Percentiles rank a stretch among this genome's conserved stretches.
These are phyloP conservation scores for Erythrocercus mccallii DNA, from an alignment of 2,113 vertebrate genomes.

Conservation along the genomic window DNA sequence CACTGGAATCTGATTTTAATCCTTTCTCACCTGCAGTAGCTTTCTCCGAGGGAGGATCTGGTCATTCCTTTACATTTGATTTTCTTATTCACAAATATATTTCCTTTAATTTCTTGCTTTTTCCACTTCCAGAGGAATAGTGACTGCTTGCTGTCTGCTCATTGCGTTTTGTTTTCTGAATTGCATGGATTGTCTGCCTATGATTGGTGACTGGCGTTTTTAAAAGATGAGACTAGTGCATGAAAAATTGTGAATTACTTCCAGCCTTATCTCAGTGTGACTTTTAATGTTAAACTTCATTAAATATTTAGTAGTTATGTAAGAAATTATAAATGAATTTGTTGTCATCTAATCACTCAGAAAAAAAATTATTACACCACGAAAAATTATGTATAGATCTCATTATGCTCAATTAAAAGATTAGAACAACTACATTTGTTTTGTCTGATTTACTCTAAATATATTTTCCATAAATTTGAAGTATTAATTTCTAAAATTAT, in stretches of 20 bases:
- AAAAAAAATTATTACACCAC: background rate
- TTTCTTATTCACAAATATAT: background rate
- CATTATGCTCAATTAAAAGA: background rate
- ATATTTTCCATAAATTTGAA: background rate
- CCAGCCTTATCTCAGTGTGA: background rate
- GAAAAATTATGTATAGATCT: background rate
- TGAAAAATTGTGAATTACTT: background rate
- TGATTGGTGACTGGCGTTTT: background rate
- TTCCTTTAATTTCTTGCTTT: background rate
- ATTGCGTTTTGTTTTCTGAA: background rate
- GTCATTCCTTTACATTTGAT: background rate
- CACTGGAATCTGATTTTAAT: background rate
- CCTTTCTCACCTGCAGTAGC: fast-evolving
- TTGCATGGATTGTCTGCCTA: background rate
- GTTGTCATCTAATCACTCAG: background rate
- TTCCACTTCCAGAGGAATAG: background rate
- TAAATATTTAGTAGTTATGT: background rate
- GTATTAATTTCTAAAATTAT: background rate
- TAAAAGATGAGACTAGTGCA: background rate
- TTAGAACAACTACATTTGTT: background rate
- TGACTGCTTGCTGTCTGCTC: background rate
- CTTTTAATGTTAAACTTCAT: background rate
- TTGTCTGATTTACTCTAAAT: background rate
- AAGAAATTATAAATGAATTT: background rate
- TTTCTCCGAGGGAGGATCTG: background rate